phyloP scores from a whole-genome alignment of 2,888 invertebrate species.

The Flexamia atlantica region DNA sequence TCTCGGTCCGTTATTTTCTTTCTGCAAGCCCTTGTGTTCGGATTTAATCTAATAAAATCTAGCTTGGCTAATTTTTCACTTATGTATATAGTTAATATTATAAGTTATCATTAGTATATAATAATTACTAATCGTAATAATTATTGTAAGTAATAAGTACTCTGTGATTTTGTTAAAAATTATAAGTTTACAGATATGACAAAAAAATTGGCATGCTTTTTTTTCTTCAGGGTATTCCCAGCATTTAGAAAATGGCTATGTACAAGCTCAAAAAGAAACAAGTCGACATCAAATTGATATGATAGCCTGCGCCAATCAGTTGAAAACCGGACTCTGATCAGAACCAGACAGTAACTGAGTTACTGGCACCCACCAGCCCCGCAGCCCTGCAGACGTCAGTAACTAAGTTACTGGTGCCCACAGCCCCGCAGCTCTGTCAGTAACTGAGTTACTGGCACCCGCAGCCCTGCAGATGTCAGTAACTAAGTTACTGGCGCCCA shows the following conservation, averaged over 20 bases:
- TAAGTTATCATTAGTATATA: conserved; percentile 62
- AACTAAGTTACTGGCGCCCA: no score
- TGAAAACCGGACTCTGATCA: background rate
- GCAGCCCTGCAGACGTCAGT: background rate
- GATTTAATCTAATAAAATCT: conserved; percentile 64
- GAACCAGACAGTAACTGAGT: background rate
- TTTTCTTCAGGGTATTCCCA: conserved; percentile 49
- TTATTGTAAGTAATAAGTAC: conserved; percentile 63
- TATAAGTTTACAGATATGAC: conserved; percentile 59
- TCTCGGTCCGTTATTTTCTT: conserved; percentile 49
- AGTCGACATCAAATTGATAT: conserved; percentile 50
- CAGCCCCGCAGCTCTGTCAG: background rate
- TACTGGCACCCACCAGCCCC: conserved; percentile 9
- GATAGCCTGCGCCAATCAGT: conserved; percentile 42
- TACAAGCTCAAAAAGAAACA: conserved; percentile 57
- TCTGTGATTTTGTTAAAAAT: conserved; percentile 60
- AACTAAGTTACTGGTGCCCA: no score
- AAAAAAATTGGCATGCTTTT: conserved; percentile 41
- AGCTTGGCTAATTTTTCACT: conserved; percentile 63
- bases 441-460: no score
- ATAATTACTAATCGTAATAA: conserved; percentile 60
- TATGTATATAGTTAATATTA: conserved; percentile 65
- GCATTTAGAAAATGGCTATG: conserved; percentile 62
- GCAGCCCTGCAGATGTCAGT: no score
- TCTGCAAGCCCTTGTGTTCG: conserved; percentile 56